Evolutionary conservation across 2,888 invertebrate species (phyloP).

Genomic region (Junonia oenone): DNA sequence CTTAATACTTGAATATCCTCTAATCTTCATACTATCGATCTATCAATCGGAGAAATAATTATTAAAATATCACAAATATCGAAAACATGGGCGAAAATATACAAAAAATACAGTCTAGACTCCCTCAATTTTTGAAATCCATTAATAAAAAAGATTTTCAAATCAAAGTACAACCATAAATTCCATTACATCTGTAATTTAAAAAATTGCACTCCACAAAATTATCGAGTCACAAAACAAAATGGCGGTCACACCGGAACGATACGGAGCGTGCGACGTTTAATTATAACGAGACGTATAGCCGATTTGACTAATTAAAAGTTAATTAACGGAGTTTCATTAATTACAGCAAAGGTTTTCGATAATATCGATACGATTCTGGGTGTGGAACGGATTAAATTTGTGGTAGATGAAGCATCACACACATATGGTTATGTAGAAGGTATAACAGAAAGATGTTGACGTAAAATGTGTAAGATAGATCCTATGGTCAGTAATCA

Average conservation of each 20-base stretch:
- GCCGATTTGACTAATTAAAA: conserved; percentile 2
- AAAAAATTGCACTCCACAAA: conserved; percentile 9
- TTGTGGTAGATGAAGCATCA: background rate
- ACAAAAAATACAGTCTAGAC: too few relatives aligned
- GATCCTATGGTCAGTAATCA: too few relatives aligned
- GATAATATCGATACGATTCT: background rate
- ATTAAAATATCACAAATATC: too few relatives aligned
- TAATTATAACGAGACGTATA: conserved; percentile 15
- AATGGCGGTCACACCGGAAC: conserved; percentile 5
- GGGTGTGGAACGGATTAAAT: background rate
- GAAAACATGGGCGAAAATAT: too few relatives aligned
- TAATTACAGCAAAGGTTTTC: background rate
- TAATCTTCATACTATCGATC: too few relatives aligned
- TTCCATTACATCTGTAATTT: background rate
- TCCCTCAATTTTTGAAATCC: too few relatives aligned
- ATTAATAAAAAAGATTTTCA: too few relatives aligned
- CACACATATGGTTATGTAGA: too few relatives aligned
- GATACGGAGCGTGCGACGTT: conserved; percentile 13
- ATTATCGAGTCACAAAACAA: conserved; percentile 5
- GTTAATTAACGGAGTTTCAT: background rate
- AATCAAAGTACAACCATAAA: background rate
- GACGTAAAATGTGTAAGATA: too few relatives aligned
- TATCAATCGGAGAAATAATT: too few relatives aligned
- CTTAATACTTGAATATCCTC: too few relatives aligned
- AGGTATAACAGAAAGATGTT: too few relatives aligned